Conservation (phyloP, 2,888 invertebrate species). For the Cephus nigrinus region DNA sequence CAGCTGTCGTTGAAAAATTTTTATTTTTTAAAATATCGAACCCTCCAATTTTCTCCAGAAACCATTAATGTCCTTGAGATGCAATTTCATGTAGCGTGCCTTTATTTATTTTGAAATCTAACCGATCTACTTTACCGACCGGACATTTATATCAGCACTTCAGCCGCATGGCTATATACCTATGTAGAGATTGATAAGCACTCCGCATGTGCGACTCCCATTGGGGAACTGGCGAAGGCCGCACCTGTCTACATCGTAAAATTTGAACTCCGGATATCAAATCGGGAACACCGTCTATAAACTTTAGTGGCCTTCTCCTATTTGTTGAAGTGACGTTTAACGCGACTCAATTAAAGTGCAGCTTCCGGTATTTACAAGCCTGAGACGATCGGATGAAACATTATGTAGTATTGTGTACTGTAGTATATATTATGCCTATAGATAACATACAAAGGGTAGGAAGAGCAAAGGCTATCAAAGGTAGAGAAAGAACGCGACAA, state of each 20-base stretch:
- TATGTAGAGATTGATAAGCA: not conserved
- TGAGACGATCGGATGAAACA: not conserved
- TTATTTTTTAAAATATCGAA: not conserved
- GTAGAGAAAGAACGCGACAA: not conserved
- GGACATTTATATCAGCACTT: not conserved
- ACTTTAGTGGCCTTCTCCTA: slow-evolving; percentile 37
- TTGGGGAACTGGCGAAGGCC: slow-evolving; percentile 24
- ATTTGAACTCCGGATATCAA: slow-evolving; percentile 18
- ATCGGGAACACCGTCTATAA: slow-evolving; percentile 40
- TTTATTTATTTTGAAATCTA: not conserved
- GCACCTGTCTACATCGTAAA: slow-evolving; percentile 42
- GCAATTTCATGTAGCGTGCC: not conserved
- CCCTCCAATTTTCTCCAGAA: not conserved
- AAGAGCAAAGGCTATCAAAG: not conserved
- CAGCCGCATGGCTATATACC: not conserved
- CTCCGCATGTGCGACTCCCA: slow-evolving; percentile 10
- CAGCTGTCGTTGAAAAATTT: not conserved
- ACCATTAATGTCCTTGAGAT: not conserved
- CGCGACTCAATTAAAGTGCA: slow-evolving; percentile 38
- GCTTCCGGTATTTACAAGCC: slow-evolving; percentile 23
- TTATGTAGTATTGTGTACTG: not conserved
- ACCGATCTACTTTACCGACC: not conserved
- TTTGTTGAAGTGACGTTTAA: slow-evolving; percentile 45
- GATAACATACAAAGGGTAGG: too few relatives aligned
- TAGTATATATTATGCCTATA: too few relatives aligned